phyloP scores from a whole-genome alignment of 2,797 vertebrate species.

The Malacoraja senta region DNA sequence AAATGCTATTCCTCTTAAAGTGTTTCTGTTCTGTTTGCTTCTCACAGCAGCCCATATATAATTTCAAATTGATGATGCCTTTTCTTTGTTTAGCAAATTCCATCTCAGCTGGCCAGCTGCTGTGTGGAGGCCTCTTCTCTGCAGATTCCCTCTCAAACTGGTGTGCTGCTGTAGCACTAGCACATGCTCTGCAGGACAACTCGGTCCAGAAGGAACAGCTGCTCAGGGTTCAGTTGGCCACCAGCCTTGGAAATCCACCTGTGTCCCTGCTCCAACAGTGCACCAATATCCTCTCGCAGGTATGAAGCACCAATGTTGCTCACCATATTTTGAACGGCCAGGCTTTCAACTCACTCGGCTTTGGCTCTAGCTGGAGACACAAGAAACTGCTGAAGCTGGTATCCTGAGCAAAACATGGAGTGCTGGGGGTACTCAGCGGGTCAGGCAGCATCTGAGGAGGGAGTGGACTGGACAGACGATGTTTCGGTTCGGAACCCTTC shows the following conservation, averaged over 20 bases:
- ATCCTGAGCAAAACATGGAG: no score
- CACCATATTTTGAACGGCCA: neutral
- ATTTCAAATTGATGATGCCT: neutral
- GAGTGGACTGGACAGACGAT: no score
- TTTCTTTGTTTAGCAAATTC: constrained; percentile 69
- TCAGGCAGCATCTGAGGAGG: no score
- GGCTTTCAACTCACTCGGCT: neutral
- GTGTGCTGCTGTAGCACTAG: constrained; percentile 90
- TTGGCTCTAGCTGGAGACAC: neutral
- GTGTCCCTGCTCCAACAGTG: constrained; percentile 95
- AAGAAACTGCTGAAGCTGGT: no score
- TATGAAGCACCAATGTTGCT: constrained; percentile 48
- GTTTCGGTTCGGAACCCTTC: no score
- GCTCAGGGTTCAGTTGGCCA: constrained; percentile 88
- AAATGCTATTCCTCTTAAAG: neutral
- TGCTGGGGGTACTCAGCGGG: no score
- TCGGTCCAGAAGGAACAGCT: constrained; percentile 90
- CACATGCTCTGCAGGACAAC: constrained; percentile 90
- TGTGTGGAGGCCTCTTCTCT: constrained; percentile 93
- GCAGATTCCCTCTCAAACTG: constrained; percentile 93
- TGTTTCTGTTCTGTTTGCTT: neutral
- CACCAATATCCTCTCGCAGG: constrained; percentile 98
- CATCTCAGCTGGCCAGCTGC: constrained; percentile 86
- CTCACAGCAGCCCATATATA: neutral
- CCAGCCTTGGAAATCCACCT: constrained; percentile 89